Evolutionary conservation across 2,888 invertebrate species (phyloP).

Genomic region (Caenorhabditis sp.): DNA sequence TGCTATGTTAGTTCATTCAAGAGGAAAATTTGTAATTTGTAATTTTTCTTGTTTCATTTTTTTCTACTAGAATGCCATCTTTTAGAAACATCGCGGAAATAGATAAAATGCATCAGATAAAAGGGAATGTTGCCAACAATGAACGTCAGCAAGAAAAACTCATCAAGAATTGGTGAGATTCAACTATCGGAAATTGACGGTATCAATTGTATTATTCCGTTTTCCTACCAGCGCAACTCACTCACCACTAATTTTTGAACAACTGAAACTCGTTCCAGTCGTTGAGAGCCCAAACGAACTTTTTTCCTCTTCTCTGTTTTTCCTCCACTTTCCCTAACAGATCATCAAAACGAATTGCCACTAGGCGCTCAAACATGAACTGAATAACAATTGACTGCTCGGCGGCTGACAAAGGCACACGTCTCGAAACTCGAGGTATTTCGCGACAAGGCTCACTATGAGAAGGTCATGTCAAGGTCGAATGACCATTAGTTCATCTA

Average conservation of each 20-base stretch:
- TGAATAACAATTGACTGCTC: constrained; percentile 30
- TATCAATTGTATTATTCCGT: too few species aligned
- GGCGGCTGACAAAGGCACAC: constrained; percentile 16
- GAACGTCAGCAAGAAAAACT: too few species aligned
- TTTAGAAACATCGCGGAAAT: neutral
- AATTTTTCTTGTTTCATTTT: neutral
- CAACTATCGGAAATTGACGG: too few species aligned
- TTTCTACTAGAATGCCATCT: neutral
- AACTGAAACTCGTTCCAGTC: constrained; percentile 2
- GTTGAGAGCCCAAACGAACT: constrained; percentile 9
- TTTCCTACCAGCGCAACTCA: too few species aligned
- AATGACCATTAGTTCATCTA: constrained; percentile 11
- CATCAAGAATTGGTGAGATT: too few species aligned
- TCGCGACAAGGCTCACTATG: neutral
- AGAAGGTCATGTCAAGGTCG: constrained; percentile 30
- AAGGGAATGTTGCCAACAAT: too few species aligned
- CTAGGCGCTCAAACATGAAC: constrained; percentile 16
- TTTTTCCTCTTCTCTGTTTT: neutral
- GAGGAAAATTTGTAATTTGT: constrained; percentile 32
- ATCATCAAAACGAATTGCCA: constrained; percentile 16
- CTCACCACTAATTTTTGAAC: neutral
- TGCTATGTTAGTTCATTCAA: constrained; percentile 27
- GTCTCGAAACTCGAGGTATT: neutral
- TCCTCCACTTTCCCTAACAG: constrained; percentile 1
- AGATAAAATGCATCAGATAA: neutral